Evolutionary conservation across 2,113 vertebrate genomes (phyloP), one percentile per base, ranked within the genome.

Genomic region (Xyrauchen texanus): DNA sequence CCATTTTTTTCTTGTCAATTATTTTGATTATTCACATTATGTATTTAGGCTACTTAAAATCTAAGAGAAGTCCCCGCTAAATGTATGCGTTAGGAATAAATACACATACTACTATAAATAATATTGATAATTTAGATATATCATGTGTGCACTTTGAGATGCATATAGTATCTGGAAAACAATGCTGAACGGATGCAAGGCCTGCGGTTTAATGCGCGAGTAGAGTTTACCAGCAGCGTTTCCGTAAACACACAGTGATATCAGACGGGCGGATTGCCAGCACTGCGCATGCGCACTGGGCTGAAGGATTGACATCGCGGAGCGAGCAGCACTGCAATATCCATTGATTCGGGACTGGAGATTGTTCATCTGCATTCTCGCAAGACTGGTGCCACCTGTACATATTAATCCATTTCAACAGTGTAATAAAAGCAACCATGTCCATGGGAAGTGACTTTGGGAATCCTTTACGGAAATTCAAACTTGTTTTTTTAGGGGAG

Each of bases 391-490:
- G 85, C 81, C 88, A 84, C 81, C 87, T 74, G 82, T 67, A 76
- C 82, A 68, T 80, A 75, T 69, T 57, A 46, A 83, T 51, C 85
- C 81, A 83, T 68, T 81, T 42, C 85, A 81, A 81, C 83, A 65
- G 80, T 77, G 62, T 68, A 76, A 86, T 71, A 79, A 88, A 83
- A 80, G 87, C 88, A 90, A 81, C 72, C 93, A 96, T 97, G 96
- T 96, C 95, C 62, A 91, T 94, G 84, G 95, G 94, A 91, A 95
- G 93, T 92, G 96, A 97, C 89, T 93, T 97, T 88, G 96, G 96
- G 91, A 97, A 96, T 89, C 96, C 95, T 82, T 93, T 97, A 90
- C 93, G 95, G 88, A 97, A 97, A 95, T 97, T 97, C 92, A 97
- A 97, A 91, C 93, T 97, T 81, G 96, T 97, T 9, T 97, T 97